Conservation (phyloP, 2,888 invertebrate species). For the Autographa pulchrina region DNA sequence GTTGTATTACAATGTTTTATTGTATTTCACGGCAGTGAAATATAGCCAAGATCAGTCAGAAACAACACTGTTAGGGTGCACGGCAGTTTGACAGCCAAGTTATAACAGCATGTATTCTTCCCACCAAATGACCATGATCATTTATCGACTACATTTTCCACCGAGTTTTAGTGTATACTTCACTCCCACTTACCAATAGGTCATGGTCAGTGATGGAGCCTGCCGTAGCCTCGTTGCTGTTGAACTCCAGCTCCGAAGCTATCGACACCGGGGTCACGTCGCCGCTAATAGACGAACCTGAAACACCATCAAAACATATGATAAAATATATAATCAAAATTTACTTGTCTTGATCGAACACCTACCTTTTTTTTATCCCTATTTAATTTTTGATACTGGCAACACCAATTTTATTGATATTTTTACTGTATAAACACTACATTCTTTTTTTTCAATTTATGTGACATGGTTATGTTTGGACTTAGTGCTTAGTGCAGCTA, state of each 20-base stretch:
- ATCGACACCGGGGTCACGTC: conserved; percentile 92
- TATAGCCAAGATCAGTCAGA: no score
- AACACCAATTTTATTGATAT: background rate
- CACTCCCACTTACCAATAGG: conserved; percentile 79
- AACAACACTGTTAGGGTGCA: no score
- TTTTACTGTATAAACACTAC: background rate
- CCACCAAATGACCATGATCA: no score
- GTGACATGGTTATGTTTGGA: background rate
- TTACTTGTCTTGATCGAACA: background rate
- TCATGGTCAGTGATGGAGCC: conserved; percentile 91
- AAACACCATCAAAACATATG: conserved; percentile 18
- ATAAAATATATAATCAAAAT: background rate
- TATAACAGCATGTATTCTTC: no score
- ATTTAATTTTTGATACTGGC: background rate
- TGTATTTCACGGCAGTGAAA: no score
- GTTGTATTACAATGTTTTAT: no score
- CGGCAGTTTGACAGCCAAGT: no score
- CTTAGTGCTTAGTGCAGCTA: background rate
- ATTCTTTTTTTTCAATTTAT: background rate
- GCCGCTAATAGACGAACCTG: conserved; percentile 90
- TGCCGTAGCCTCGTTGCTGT: conserved; percentile 92
- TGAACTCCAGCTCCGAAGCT: conserved; percentile 91
- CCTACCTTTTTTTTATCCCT: background rate
- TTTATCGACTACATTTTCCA: no score
- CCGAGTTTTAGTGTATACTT: no score